Evolutionary conservation across 1,140 invertebrate genomes (phyloP), one percentile per base, ranked within the genome.

Genomic region (Neodiprion virginianus): DNA sequence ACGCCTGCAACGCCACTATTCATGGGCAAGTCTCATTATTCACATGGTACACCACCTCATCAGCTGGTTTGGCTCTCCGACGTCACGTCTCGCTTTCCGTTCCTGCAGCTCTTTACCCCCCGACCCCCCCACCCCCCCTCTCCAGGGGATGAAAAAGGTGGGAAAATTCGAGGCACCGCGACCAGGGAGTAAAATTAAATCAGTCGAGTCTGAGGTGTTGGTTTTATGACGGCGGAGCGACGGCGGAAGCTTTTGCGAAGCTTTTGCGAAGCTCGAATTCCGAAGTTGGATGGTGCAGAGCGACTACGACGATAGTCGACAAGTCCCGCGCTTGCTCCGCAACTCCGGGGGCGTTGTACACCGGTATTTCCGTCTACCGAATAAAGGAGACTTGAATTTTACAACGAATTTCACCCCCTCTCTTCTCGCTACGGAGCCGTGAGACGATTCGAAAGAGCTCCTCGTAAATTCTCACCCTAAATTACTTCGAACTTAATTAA

Each of bases 401-500:
- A 61, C 53, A 17, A 8, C 11, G 4, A 61, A 61, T 14, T 61
- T 8, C 28, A 14, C 53, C 11, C 53, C 53, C 53, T 14, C 53
- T 8, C 28, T 40, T 12, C 28, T 12, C 53, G 11, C 11, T 5
- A 61, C 53, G 11, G 53, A 17, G 53, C 28, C 28, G 28, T 40
- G 28, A 40, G 28, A 40, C 28, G 28, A 40, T 5, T 40, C 11
- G 5, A 14, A 17, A 12, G n/a, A 61, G 11, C 53, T 17, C 53
- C 11, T 61, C 53, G 53, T 61, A 61, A 61, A 61, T 61, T 17
- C 53, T 12, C 53, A 12, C 53, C 53, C 11, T 61, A 61, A 61
- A 61, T 61, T 14, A 61, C n/a, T 17, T 17, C 53, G 53, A 61
- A 61, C 53, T 61, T 61, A 61, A 61, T 61, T 61, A 61, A 61